These are phyloP conservation scores for Coracias cyanogaster DNA, from an alignment of 2,797 vertebrate species.

Conservation along the genomic window DNA sequence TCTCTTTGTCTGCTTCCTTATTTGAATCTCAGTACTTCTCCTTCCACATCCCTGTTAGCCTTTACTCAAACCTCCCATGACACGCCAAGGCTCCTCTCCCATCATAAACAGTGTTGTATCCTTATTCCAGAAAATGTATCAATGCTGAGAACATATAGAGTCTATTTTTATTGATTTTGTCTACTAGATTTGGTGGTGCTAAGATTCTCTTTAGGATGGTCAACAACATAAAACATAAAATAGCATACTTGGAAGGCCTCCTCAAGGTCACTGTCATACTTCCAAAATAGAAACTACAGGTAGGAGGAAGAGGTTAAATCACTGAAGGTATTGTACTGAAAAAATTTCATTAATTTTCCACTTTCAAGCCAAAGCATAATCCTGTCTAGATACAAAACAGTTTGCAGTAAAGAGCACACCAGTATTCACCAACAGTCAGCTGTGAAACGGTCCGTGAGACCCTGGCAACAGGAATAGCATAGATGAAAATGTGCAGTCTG, in stretches of 20 bases:
- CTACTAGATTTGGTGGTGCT: background rate
- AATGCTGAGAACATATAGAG: background rate
- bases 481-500: background rate
- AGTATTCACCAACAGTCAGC: background rate
- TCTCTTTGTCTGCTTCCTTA: background rate
- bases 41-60: background rate
- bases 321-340: background rate
- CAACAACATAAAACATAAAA: background rate
- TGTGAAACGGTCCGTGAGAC: background rate
- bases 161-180: background rate
- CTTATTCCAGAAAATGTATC: background rate
- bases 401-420: background rate
- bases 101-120: background rate
- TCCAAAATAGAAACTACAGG: background rate
- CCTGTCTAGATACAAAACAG: background rate
- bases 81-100: fast-evolving
- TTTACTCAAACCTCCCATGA: background rate
- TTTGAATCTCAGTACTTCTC: background rate
- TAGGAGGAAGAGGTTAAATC: background rate
- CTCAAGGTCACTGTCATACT: background rate
- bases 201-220: background rate
- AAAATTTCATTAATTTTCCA: background rate
- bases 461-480: background rate
- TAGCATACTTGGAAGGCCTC: background rate
- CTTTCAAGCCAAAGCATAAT: background rate